Evolutionary conservation across 2,113 vertebrate genomes (phyloP).

Genomic region (Paradoxurus hermaphroditus): DNA sequence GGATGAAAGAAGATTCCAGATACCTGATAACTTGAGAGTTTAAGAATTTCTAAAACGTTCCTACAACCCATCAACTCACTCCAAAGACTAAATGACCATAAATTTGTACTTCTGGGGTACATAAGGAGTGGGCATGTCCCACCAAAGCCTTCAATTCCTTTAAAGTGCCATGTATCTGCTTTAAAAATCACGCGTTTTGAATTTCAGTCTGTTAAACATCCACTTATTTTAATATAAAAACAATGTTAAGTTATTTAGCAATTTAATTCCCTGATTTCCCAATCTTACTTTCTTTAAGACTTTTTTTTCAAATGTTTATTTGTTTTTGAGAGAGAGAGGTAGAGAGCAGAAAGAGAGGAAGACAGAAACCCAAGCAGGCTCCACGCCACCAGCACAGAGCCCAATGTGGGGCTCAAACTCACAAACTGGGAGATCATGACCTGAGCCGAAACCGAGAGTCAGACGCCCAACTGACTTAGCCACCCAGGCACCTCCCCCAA

Average conservation of each 20-base stretch:
- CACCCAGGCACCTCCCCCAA: too few relatives aligned
- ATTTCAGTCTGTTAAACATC: not conserved
- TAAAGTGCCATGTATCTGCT: not conserved
- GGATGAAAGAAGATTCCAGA: not conserved
- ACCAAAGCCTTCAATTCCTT: not conserved
- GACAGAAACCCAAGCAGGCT: too few relatives aligned
- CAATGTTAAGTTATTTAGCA: not conserved
- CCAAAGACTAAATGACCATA: not conserved
- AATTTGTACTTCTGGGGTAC: not conserved
- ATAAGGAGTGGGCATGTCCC: not conserved
- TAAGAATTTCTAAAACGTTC: constrained; percentile 13
- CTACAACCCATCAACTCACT: not conserved
- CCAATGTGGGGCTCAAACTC: too few relatives aligned
- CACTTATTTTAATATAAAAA: not conserved
- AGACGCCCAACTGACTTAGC: too few relatives aligned
- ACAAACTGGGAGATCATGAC: not conserved
- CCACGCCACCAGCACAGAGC: too few relatives aligned
- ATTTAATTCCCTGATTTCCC: not conserved
- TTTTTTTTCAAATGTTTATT: too few relatives aligned
- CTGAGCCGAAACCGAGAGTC: too few relatives aligned
- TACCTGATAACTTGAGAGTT: not conserved
- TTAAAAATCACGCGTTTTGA: not conserved
- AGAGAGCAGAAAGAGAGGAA: too few relatives aligned
- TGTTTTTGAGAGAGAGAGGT: too few relatives aligned
- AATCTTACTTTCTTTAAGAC: not conserved